phyloP scores from a whole-genome alignment of 92 coral and sea anemone species.

The Porites lobata region DNA sequence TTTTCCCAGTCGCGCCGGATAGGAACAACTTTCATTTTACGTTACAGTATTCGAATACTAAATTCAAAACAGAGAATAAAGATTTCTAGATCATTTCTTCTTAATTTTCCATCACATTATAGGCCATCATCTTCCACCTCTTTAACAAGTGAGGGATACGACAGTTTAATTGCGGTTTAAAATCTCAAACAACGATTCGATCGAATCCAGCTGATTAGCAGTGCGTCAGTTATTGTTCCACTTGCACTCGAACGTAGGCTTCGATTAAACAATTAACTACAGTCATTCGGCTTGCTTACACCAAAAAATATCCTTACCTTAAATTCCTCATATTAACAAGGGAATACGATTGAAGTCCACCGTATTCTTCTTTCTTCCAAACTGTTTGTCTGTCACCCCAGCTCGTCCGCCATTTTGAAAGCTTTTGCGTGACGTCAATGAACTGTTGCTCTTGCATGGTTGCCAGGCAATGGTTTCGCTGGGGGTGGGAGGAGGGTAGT shows the following conservation, averaged over 20 bases:
- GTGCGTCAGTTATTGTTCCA: neutral
- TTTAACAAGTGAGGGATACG: neutral
- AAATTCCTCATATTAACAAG: neutral
- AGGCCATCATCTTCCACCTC: neutral
- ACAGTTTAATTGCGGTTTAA: neutral
- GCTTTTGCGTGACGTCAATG: conserved; percentile 24
- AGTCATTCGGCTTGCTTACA: neutral
- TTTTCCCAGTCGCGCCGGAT: no score
- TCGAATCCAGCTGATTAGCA: neutral
- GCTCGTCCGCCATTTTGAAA: conserved; percentile 52
- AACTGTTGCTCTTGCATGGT: neutral
- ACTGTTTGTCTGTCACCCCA: neutral
- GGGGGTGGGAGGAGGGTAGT: neutral
- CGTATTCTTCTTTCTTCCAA: neutral
- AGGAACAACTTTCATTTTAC: no score
- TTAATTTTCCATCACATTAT: no score
- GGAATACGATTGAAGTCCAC: neutral
- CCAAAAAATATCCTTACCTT: conserved; percentile 14
- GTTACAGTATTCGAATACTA: no score
- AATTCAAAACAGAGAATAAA: no score
- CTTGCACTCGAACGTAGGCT: conserved; percentile 3
- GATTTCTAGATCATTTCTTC: no score
- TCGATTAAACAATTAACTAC: neutral
- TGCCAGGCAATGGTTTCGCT: conserved; percentile 17
- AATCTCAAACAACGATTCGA: neutral